Evolutionary conservation across 2,797 vertebrate species (phyloP).

Genomic region (Bryconaethiops microstoma): DNA sequence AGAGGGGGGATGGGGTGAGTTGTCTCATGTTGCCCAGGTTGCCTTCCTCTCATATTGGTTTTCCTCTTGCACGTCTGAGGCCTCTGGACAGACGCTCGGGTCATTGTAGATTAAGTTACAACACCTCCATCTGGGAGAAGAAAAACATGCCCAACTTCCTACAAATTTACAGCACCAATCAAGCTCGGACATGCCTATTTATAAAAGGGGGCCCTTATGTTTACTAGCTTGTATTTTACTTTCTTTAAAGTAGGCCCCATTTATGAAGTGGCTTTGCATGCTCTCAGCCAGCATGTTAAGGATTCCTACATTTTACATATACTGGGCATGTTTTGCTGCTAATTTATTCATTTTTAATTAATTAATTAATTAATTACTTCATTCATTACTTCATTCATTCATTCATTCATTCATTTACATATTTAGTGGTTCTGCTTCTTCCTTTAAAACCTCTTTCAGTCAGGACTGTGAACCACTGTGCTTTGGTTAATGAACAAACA

Average conservation of each 20-base stretch:
- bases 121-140: neutral
- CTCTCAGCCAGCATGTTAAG: neutral
- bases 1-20: constrained; percentile 18
- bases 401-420: no score
- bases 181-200: neutral
- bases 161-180: neutral
- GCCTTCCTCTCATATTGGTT: constrained; percentile 19
- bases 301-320: neutral
- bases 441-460: constrained; percentile 13
- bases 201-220: neutral
- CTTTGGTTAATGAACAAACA: neutral
- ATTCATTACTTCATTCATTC: no score
- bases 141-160: neutral
- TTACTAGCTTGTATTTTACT: no score
- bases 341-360: no score
- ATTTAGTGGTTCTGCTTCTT: constrained; percentile 8
- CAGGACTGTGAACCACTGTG: constrained; percentile 17
- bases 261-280: neutral
- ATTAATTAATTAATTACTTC: no score
- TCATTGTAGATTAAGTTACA: constrained; percentile 20
- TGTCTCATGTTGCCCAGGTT: constrained; percentile 22
- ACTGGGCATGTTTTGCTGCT: neutral
- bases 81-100: constrained; percentile 15
- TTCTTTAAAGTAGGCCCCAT: neutral
- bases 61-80: constrained; percentile 21